Evolutionary conservation across 2,113 vertebrate genomes (phyloP).

Genomic region (Mesembrinibis cayennensis): DNA sequence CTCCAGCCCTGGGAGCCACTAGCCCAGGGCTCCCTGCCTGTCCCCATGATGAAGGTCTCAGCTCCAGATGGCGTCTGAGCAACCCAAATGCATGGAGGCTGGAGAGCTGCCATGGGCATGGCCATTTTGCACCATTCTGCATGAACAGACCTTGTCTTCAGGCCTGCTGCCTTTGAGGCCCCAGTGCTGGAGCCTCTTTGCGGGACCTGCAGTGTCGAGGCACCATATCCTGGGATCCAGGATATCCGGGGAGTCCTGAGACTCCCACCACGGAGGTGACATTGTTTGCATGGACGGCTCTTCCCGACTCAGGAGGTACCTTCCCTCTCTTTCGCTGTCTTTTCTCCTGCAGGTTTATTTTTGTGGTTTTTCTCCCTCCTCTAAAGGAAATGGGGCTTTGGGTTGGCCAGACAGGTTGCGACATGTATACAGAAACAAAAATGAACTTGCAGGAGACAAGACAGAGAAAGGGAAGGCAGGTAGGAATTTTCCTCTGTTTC

Average conservation of each 20-base stretch:
- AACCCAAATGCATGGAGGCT: rapidly evolving
- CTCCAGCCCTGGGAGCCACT: not conserved
- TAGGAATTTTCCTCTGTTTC: not conserved
- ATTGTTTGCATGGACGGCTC: not conserved
- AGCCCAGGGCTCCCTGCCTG: not conserved
- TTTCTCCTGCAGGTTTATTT: not conserved
- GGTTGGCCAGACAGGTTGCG: not conserved
- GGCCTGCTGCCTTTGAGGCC: not conserved
- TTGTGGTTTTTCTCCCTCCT: not conserved
- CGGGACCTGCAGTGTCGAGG: not conserved
- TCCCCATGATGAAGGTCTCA: not conserved
- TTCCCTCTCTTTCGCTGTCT: not conserved
- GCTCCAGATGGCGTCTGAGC: not conserved
- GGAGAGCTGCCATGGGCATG: not conserved
- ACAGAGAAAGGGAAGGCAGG: not conserved
- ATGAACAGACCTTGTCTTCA: not conserved
- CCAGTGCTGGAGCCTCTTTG: not conserved
- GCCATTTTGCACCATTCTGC: not conserved
- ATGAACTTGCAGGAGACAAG: not conserved
- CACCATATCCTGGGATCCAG: not conserved
- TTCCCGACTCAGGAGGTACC: not conserved
- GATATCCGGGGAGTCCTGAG: not conserved
- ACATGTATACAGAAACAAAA: not conserved
- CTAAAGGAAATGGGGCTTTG: not conserved
- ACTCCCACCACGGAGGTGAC: rapidly evolving